These are phyloP conservation scores for Ranitomeya variabilis DNA, from an alignment of 2,113 vertebrate species.

Conservation along the genomic window DNA sequence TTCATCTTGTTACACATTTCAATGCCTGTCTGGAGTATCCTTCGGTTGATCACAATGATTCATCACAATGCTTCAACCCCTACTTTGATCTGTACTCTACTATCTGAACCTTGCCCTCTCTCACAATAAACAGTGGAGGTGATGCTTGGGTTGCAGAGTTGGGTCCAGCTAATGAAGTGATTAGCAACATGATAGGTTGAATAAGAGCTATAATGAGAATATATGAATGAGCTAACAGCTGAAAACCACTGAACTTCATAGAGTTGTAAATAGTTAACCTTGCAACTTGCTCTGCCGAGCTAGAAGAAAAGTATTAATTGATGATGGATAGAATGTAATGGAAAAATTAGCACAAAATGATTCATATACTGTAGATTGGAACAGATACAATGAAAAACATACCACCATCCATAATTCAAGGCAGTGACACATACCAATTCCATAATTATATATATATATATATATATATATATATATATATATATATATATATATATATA, in stretches of 20 bases:
- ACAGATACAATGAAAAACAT: not conserved
- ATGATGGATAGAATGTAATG: not conserved
- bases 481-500: no score
- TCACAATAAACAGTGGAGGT: slow-evolving; percentile 62
- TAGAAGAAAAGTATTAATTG: not conserved
- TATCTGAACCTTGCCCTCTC: slow-evolving; percentile 59
- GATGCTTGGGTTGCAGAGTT: slow-evolving; percentile 56
- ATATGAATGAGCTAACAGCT: slow-evolving; percentile 53
- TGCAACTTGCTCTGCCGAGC: not conserved
- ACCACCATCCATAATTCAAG: not conserved
- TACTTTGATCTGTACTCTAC: slow-evolving; percentile 43
- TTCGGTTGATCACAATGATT: not conserved
- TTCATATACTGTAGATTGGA: not conserved
- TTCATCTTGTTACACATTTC: not conserved
- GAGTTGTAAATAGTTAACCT: not conserved
- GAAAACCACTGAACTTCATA: not conserved
- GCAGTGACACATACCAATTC: not conserved
- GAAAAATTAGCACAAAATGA: not conserved
- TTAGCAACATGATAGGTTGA: slow-evolving; percentile 46
- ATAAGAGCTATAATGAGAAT: slow-evolving; percentile 63
- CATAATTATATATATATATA: not conserved
- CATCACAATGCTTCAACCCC: not conserved
- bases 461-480: no score
- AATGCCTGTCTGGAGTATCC: not conserved
- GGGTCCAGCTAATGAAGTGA: slow-evolving; percentile 65